Evolutionary conservation across 2,113 vertebrate species (phyloP), one percentile per base, ranked within the genome.

Genomic region (Engraulis encrasicolus): DNA sequence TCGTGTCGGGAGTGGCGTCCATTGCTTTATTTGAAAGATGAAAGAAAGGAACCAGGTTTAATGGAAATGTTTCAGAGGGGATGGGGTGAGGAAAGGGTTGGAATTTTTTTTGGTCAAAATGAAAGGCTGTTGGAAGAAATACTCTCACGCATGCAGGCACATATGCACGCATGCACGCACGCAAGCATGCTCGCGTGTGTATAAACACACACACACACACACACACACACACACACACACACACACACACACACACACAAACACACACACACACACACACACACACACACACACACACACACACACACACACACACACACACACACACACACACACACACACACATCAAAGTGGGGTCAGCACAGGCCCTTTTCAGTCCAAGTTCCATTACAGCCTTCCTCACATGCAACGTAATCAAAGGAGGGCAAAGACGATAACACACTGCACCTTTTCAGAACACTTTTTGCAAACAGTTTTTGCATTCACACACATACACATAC

Each of bases 21-120:
- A 74, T 74, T 74, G 66, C 66, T 74, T 74, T 74, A 74, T 74
- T 74, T 74, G 66, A 34, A 74, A 34, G 66, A 74, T 74, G 15
- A 74, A 74, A 74, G 66, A 74, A 18, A 12, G 14, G 34, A 74
- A 66, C 23, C 27, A 74, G 66, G 15, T 74, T 31, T 74, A 74
- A 74, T 74, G 66, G 23, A 74, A 34, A 34, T 36, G 66, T 15
- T 17, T 11, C 23, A 23, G n/a, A 20, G 58, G 7, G n/a, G 58
- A 9, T 6, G 58, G n/a, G 58, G 58, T 11, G 61, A 27, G 23
- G 23, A n/a, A n/a, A n/a, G 61, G 40, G 40, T 45, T 45, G 40
- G 40, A 45, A n/a, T n/a, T n/a, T 31, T 12, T 31, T 71, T 61
- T 5, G 58, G 58, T 27, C 58, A 61, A 27, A 61, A 27, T 61